These are phyloP conservation scores for Ageneiosus marmoratus DNA, from an alignment of 2,113 vertebrate species.

Conservation along the genomic window DNA sequence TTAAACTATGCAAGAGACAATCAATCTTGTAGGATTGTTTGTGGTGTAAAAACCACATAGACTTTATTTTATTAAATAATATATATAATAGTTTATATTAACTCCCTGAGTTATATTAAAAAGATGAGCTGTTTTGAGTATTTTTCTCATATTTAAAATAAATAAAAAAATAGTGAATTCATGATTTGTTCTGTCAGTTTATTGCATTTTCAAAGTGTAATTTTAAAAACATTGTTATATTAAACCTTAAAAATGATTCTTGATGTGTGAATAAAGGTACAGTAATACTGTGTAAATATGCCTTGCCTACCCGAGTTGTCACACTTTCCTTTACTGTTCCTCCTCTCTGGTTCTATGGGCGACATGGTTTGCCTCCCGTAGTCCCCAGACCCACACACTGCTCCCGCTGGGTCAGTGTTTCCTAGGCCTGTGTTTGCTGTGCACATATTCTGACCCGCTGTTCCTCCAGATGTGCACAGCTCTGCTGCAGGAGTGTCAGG, in stretches of 20 bases:
- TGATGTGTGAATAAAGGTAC: not conserved
- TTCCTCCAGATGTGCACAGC: slow-evolving; percentile 66
- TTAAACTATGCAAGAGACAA: not conserved
- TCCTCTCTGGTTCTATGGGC: slow-evolving; percentile 79
- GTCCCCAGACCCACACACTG: slow-evolving; percentile 79
- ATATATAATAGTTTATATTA: not conserved
- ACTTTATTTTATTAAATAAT: not conserved
- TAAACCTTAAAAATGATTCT: not conserved
- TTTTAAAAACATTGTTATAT: not conserved
- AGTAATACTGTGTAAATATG: not conserved
- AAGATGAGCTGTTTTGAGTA: not conserved
- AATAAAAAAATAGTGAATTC: not conserved
- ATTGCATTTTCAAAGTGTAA: not conserved
- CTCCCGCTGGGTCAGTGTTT: slow-evolving; percentile 72
- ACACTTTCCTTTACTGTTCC: slow-evolving; percentile 81
- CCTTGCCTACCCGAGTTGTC: slow-evolving; percentile 83
- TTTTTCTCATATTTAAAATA: not conserved
- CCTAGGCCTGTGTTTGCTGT: slow-evolving; percentile 72
- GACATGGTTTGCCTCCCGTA: slow-evolving; percentile 82
- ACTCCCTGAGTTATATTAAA: not conserved
- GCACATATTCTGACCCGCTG: slow-evolving; percentile 77
- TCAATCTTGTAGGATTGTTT: not conserved
- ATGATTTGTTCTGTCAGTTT: not conserved
- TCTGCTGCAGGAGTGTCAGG: slow-evolving; percentile 79
- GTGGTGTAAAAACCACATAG: not conserved